Conservation (phyloP, 2,888 invertebrate species). For the Cephus sareptanus region DNA sequence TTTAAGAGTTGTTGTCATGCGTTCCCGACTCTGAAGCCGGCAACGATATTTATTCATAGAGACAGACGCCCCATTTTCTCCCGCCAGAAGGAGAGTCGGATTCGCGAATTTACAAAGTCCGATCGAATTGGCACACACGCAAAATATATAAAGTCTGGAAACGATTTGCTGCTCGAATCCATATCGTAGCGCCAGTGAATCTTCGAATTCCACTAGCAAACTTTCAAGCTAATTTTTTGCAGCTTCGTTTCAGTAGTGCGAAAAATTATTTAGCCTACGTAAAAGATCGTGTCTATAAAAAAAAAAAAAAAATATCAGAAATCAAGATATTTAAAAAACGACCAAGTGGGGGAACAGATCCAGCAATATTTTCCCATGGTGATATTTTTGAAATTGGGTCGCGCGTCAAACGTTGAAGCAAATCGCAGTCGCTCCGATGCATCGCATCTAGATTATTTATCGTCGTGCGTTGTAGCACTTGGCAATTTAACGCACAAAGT, state of each 20-base stretch:
- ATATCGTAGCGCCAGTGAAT: not conserved
- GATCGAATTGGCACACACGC: constrained; percentile 20
- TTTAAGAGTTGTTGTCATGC: constrained; percentile 3
- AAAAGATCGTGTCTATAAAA: not conserved
- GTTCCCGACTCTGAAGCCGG: not conserved
- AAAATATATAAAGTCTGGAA: constrained; percentile 6
- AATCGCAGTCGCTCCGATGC: not conserved
- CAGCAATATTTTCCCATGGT: not conserved
- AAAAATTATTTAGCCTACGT: not conserved
- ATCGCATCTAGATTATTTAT: not conserved
- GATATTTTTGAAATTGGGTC: not conserved
- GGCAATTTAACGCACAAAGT: not conserved
- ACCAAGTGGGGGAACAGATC: not conserved
- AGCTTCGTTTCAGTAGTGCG: not conserved
- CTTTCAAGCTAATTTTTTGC: not conserved
- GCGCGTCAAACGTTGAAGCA: not conserved
- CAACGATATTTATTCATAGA: constrained; percentile 27
- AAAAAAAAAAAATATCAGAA: not conserved
- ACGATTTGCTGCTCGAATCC: not conserved
- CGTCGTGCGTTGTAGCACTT: not conserved
- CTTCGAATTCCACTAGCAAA: not conserved
- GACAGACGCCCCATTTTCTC: constrained; percentile 34
- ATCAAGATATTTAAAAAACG: not conserved
- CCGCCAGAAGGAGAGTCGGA: not conserved
- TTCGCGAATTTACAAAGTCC: constrained; percentile 4